Conservation (phyloP, 2,888 invertebrate species). For the Papilio gigon region DNA sequence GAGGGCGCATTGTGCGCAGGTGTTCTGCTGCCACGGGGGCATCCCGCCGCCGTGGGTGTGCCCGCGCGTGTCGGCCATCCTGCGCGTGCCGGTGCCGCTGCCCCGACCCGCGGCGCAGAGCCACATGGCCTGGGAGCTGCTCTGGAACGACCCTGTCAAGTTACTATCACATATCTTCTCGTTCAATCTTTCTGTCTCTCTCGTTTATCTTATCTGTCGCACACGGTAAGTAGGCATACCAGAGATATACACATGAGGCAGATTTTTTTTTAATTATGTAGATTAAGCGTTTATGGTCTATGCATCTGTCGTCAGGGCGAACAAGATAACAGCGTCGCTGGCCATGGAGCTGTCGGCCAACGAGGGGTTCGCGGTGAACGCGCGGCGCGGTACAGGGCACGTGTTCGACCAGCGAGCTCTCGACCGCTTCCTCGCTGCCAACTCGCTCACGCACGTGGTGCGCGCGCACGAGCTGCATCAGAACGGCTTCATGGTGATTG, state of each 20-base stretch:
- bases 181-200: no score
- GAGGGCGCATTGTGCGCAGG: conserved; percentile 71
- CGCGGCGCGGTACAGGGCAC: conserved; percentile 87
- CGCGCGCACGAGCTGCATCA: conserved; percentile 89
- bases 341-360: conserved; percentile 80
- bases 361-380: conserved; percentile 87
- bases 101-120: conserved; percentile 85
- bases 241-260: no score
- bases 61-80: conserved; percentile 83
- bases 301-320: conserved; percentile 57
- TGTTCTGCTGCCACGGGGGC: conserved; percentile 91
- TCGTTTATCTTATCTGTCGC: no score
- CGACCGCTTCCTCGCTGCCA: conserved; percentile 84
- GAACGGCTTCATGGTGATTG: conserved; percentile 85
- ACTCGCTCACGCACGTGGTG: conserved; percentile 86
- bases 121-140: conserved; percentile 88
- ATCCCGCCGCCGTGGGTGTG: conserved; percentile 87
- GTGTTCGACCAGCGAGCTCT: conserved; percentile 87
- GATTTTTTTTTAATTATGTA: no score
- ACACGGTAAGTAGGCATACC: no score
- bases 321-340: conserved; percentile 73
- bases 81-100: conserved; percentile 85
- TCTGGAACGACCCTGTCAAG: conserved; percentile 90
- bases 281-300: no score
- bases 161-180: conserved; percentile 48